phyloP scores from a whole-genome alignment of 2,113 vertebrate genomes.

The Arvicanthis niloticus region DNA sequence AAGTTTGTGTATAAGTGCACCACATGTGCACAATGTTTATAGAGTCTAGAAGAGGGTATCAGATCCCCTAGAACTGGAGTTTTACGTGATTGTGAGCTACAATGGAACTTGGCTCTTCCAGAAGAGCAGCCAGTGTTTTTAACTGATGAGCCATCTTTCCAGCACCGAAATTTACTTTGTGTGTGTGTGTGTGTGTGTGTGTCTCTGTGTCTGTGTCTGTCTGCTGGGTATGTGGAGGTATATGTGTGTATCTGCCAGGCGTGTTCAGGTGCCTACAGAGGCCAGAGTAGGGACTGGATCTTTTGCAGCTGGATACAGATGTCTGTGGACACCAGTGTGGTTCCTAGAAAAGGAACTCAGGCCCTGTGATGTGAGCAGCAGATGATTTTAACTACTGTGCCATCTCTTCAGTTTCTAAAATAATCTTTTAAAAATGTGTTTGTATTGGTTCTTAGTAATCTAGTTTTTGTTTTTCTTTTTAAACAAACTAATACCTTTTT shows the following conservation, averaged over 20 bases:
- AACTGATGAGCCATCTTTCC: background rate
- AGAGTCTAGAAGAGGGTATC: background rate
- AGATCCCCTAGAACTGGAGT: background rate
- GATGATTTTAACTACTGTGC: background rate
- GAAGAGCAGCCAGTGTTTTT: background rate
- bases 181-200: background rate
- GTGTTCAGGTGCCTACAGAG: background rate
- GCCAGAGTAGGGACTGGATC: background rate
- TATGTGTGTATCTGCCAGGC: background rate
- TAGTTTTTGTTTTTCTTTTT: background rate
- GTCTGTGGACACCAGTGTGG: background rate
- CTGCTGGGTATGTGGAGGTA: too few species aligned
- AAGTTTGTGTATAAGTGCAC: background rate
- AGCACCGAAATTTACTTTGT: background rate
- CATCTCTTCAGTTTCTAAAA: background rate
- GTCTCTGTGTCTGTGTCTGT: too few species aligned
- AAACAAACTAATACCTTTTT: background rate
- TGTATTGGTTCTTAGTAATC: background rate
- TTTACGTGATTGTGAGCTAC: background rate
- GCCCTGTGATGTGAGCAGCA: background rate
- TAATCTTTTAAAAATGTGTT: background rate
- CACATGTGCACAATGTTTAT: background rate
- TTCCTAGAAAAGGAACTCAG: background rate
- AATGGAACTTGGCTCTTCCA: too few species aligned
- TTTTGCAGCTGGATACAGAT: background rate